These are phyloP conservation scores for Entelurus aequoreus DNA, from an alignment of 2,113 vertebrate genomes.

Conservation along the genomic window DNA sequence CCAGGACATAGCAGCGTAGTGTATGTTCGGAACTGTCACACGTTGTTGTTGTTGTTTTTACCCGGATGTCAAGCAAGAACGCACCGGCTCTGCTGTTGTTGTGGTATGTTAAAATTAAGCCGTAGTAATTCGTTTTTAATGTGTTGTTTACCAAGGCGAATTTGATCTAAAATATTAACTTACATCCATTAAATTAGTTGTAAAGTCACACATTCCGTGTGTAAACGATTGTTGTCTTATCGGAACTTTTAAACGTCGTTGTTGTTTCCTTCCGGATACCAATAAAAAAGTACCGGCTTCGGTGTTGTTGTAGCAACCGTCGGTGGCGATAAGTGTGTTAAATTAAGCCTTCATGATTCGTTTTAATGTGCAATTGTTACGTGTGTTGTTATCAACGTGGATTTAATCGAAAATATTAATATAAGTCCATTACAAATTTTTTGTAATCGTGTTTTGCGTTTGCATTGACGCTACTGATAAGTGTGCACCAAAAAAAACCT, in stretches of 20 bases:
- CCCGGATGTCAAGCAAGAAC: no score
- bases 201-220: conserved; percentile 4
- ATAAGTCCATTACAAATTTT: background rate
- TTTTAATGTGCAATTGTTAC: no score
- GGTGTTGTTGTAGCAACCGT: conserved; percentile 64
- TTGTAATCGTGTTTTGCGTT: no score
- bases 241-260: conserved; percentile 30
- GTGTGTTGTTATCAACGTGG: background rate
- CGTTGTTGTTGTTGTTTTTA: no score
- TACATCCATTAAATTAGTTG: no score
- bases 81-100: no score
- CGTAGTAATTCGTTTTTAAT: no score
- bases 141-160: no score
- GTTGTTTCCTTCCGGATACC: background rate
- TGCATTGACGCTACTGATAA: background rate
- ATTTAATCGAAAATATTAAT: background rate
- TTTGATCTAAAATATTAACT: no score
- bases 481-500: background rate
- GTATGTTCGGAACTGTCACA: no score
- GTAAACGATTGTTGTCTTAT: conserved; percentile 7
- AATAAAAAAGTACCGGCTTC: conserved; percentile 1
- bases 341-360: background rate
- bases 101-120: no score
- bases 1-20: no score
- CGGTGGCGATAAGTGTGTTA: background rate